These are phyloP conservation scores for Styela plicata DNA, from an alignment of 23 tunicate species.

Conservation along the genomic window DNA sequence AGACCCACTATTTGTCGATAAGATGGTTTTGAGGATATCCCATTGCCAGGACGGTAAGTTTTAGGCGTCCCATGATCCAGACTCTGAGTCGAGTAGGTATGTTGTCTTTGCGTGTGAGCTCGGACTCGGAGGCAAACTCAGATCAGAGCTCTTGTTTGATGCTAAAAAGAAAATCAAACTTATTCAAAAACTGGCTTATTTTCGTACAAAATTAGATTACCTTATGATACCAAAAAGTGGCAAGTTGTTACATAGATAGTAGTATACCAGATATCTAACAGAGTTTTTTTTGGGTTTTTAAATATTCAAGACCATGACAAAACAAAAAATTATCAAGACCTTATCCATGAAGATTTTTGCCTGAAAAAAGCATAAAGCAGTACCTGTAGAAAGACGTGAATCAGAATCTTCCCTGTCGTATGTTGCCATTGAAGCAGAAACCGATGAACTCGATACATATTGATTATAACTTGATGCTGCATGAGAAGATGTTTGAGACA, in stretches of 20 bases:
- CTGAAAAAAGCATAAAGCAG: no score
- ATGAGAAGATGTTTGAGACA: slow-evolving; percentile 1
- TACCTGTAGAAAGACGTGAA: slow-evolving; percentile 76
- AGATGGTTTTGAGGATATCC: no score
- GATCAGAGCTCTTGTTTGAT: slow-evolving; percentile 80
- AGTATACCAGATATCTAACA: no score
- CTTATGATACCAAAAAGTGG: no score
- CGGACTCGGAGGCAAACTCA: slow-evolving; percentile 75
- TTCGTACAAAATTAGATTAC: no score
- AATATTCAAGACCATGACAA: no score
- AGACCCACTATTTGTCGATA: no score
- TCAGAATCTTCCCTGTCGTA: slow-evolving; percentile 68
- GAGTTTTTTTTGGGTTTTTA: no score
- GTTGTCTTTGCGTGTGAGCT: slow-evolving; percentile 29
- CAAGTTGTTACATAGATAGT: no score
- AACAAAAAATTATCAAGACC: no score
- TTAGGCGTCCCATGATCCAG: slow-evolving; percentile 17
- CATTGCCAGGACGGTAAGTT: background rate
- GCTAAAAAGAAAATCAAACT: slow-evolving; percentile 41
- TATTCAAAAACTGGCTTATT: no score
- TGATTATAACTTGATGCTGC: background rate
- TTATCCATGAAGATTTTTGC: no score
- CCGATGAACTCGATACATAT: slow-evolving; percentile 25
- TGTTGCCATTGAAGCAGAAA: slow-evolving; percentile 25
- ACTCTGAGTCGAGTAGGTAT: slow-evolving; percentile 12